A percentile compares a stretch with the other conserved stretches of the same genome.
These are phyloP conservation scores for Cyaniris semiargus DNA, from an alignment of 2,888 invertebrate genomes.

Conservation along the genomic window DNA sequence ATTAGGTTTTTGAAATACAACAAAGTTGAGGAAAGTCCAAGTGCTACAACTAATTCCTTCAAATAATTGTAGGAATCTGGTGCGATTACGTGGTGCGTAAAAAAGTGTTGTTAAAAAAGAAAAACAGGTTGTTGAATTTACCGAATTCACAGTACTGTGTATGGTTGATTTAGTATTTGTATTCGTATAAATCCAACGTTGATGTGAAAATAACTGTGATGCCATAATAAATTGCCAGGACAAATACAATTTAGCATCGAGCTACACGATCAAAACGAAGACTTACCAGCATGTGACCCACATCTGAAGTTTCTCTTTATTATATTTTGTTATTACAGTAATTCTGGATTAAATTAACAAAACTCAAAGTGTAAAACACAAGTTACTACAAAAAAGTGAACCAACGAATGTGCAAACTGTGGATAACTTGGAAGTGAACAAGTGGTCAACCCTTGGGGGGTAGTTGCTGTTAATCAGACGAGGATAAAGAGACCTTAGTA, in stretches of 20 bases:
- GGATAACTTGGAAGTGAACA: constrained; percentile 68
- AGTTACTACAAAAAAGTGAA: background rate
- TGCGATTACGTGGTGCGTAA: constrained; percentile 65
- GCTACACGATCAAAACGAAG: constrained; percentile 54
- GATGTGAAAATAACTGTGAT: constrained; percentile 27
- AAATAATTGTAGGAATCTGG: constrained; percentile 50
- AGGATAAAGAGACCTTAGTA: constrained; percentile 1
- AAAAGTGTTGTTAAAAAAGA: constrained; percentile 71
- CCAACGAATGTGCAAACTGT: constrained; percentile 49
- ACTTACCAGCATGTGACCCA: constrained; percentile 79
- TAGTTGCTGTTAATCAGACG: constrained; percentile 44
- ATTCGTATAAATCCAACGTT: constrained; percentile 25
- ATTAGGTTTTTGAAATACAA: constrained; percentile 50
- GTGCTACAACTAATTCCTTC: constrained; percentile 50
- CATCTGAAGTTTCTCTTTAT: constrained; percentile 78
- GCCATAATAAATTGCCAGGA: background rate
- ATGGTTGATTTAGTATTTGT: constrained; percentile 40
- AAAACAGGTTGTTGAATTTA: constrained; percentile 79
- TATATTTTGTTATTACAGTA: constrained; percentile 56
- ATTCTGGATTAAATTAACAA: constrained; percentile 46
- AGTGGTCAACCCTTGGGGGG: constrained; percentile 62
- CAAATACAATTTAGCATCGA: constrained; percentile 14
- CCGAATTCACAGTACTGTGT: constrained; percentile 73
- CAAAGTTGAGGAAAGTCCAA: constrained; percentile 48
- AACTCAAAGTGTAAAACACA: constrained; percentile 38